Percentiles rank a stretch among this genome's conserved stretches.
Evolutionary conservation across 2,113 vertebrate species (phyloP).

Genomic region (Furnarius figulus): DNA sequence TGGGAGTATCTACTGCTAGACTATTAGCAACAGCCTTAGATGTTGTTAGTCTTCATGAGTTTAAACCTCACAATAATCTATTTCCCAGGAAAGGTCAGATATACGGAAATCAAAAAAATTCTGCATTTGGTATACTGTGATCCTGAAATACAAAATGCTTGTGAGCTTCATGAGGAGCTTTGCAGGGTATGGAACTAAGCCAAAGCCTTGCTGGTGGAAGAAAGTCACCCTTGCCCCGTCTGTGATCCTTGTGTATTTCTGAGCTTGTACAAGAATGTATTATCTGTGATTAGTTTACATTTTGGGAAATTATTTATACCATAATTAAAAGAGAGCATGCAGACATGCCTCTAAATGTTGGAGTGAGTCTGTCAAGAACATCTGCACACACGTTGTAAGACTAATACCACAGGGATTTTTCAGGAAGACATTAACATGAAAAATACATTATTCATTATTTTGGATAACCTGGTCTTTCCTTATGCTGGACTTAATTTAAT

Average conservation of each 20-base stretch:
- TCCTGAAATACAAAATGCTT: not conserved
- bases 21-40: no score
- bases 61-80: not conserved
- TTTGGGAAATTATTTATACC: not conserved
- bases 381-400: not conserved
- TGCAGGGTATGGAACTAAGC: not conserved
- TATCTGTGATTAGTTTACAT: not conserved
- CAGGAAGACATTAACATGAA: not conserved
- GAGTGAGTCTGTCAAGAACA: not conserved
- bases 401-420: not conserved
- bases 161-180: not conserved
- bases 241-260: not conserved
- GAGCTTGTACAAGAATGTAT: not conserved
- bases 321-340: constrained; percentile 42
- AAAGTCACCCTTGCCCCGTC: not conserved
- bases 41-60: rapidly evolving
- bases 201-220: not conserved
- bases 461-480: not conserved
- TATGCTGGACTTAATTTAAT: not conserved
- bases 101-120: not conserved
- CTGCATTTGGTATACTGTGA: not conserved
- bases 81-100: not conserved
- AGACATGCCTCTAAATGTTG: not conserved
- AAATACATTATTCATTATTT: not conserved
- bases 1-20: not conserved